phyloP scores from a whole-genome alignment of 2,113 vertebrate species.

The Lasiurus borealis region DNA sequence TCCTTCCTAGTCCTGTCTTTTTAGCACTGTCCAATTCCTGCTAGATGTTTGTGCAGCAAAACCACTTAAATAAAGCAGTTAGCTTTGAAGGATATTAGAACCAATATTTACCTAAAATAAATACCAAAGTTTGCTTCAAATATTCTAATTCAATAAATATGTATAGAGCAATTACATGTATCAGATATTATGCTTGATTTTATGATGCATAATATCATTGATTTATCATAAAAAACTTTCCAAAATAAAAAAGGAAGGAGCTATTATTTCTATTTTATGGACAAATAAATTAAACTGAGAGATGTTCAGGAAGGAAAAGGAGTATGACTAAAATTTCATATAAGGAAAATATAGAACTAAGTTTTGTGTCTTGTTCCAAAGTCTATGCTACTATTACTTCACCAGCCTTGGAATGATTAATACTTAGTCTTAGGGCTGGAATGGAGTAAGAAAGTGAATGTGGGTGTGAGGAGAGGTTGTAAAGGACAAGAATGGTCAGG shows the following conservation, averaged over 20 bases:
- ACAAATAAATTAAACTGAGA: not conserved
- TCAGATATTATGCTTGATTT: not conserved
- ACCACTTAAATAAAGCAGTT: not conserved
- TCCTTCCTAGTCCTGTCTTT: not conserved
- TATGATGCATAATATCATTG: not conserved
- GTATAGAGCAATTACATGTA: not conserved
- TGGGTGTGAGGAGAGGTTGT: not conserved
- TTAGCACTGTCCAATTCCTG: not conserved
- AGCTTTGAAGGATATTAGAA: not conserved
- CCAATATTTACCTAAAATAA: not conserved
- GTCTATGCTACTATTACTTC: not conserved
- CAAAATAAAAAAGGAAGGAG: not conserved
- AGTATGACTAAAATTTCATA: not conserved
- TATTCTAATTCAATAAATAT: conserved; percentile 38
- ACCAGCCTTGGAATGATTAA: not conserved
- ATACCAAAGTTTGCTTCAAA: not conserved
- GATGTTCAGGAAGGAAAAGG: not conserved
- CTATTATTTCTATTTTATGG: not conserved
- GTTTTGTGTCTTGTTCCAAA: conserved; percentile 5
- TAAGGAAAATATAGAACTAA: not conserved
- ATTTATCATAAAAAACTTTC: not conserved
- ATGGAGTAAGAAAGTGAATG: not conserved
- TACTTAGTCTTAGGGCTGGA: not conserved
- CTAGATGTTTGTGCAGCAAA: not conserved
- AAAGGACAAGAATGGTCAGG: not conserved